These are phyloP conservation scores for Capitulum mitella DNA, from an alignment of 2,888 invertebrate species.

Conservation along the genomic window DNA sequence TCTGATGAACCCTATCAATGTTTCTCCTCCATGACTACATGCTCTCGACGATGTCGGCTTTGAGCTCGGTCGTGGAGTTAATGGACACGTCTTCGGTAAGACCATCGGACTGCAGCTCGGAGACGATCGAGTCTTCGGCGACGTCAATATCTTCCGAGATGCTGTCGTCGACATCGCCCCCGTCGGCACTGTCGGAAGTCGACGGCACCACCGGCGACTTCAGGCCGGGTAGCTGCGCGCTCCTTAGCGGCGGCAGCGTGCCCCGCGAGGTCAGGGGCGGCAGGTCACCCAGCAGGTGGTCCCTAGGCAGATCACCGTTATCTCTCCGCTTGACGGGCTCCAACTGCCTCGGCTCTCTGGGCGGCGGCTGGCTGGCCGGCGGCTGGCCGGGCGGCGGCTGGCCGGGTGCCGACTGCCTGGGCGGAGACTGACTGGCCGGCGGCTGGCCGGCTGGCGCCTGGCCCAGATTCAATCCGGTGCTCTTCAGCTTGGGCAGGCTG, in stretches of 20 bases:
- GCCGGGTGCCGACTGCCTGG: too few species aligned
- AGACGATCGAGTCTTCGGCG: background rate
- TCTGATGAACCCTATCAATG: too few species aligned
- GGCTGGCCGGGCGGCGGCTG: background rate
- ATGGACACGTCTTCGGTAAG: conserved; percentile 18
- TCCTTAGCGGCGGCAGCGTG: conserved; percentile 14
- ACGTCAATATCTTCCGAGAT: background rate
- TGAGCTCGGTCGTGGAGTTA: background rate
- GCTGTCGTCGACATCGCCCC: background rate
- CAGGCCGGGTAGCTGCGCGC: background rate
- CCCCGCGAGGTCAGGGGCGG: background rate
- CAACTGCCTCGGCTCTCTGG: background rate
- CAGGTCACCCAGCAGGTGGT: background rate
- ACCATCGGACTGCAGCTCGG: background rate
- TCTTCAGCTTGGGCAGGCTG: conserved; percentile 9
- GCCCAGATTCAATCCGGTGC: too few species aligned
- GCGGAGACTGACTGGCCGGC: too few species aligned
- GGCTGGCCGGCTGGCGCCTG: background rate
- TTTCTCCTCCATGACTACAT: too few species aligned
- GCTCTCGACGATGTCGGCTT: background rate
- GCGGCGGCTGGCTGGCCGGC: background rate
- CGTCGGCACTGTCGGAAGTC: background rate
- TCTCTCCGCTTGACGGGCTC: background rate
- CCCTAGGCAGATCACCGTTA: background rate
- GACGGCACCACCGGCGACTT: background rate